Evolutionary conservation across 2,113 vertebrate genomes (phyloP).

Genomic region (Melozone crissalis): DNA sequence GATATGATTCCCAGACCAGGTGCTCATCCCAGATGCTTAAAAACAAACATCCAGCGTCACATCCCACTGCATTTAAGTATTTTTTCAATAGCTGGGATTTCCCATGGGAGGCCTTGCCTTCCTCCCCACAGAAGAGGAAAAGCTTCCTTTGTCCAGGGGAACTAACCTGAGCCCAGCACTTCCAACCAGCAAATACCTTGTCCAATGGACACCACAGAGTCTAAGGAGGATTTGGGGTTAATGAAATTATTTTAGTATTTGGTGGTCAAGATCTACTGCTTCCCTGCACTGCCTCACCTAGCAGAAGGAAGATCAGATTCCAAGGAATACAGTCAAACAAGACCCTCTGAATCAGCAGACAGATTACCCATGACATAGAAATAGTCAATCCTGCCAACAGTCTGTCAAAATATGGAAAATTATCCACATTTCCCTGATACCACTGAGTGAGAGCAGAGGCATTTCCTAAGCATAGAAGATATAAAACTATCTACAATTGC

Average conservation of each 20-base stretch:
- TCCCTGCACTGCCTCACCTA: not conserved
- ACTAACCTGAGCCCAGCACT: not conserved
- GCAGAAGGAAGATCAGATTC: not conserved
- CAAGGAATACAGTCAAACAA: not conserved
- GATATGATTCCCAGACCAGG: not conserved
- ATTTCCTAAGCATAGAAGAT: not conserved
- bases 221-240: not conserved
- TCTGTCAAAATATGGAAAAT: not conserved
- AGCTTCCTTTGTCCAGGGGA: not conserved
- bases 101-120: not conserved
- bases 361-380: not conserved
- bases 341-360: not conserved
- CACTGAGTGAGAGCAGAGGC: not conserved
- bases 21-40: not conserved
- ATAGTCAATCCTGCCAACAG: not conserved
- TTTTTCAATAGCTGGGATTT: not conserved
- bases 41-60: not conserved
- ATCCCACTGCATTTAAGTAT: not conserved
- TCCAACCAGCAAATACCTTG: not conserved
- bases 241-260: not conserved
- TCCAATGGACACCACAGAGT: rapidly evolving
- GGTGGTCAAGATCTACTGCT: not conserved
- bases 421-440: not conserved
- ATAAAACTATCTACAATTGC: not conserved
- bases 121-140: not conserved